A percentile compares a stretch with the other conserved stretches of the same genome.
phyloP scores from a whole-genome alignment of 2,797 vertebrate species.

The Hybognathus amarus region DNA sequence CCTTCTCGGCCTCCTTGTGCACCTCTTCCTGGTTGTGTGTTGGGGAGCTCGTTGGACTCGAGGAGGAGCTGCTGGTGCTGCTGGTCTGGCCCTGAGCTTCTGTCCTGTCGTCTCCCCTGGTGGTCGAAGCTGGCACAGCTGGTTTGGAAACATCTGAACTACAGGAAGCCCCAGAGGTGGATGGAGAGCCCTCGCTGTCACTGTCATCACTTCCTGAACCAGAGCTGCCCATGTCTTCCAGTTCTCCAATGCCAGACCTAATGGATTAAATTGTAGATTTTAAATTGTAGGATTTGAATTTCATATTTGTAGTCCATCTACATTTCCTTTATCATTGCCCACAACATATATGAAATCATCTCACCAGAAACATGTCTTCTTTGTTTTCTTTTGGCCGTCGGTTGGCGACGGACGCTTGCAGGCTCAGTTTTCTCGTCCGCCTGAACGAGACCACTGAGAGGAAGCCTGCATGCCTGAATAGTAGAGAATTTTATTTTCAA shows the following conservation, averaged over 20 bases:
- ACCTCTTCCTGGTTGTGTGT: conserved; percentile 1
- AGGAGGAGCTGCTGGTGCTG: conserved; percentile 52
- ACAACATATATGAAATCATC: conserved; percentile 17
- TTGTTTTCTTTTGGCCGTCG: conserved; percentile 61
- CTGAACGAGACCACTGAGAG: conserved; percentile 76
- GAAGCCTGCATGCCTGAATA: conserved; percentile 85
- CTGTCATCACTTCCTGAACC: conserved; percentile 71
- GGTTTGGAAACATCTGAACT: background rate
- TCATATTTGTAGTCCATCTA: background rate
- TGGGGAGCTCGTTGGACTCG: conserved; percentile 41
- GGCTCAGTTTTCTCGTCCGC: conserved; percentile 66
- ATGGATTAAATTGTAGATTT: background rate
- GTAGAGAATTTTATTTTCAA: background rate
- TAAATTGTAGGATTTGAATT: background rate
- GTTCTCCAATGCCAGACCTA: conserved; percentile 73
- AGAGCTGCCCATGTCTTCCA: conserved; percentile 74
- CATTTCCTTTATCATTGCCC: background rate
- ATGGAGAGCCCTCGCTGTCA: conserved; percentile 60
- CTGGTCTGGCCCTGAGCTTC: conserved; percentile 31
- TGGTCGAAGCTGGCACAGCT: background rate
- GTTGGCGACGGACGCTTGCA: conserved; percentile 72
- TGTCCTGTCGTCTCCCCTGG: conserved; percentile 3
- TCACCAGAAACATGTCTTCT: conserved; percentile 86
- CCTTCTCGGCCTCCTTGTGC: background rate
- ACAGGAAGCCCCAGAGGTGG: conserved; percentile 36